Conservation (phyloP, 2,113 vertebrate genomes). For the Suncus etruscus region DNA sequence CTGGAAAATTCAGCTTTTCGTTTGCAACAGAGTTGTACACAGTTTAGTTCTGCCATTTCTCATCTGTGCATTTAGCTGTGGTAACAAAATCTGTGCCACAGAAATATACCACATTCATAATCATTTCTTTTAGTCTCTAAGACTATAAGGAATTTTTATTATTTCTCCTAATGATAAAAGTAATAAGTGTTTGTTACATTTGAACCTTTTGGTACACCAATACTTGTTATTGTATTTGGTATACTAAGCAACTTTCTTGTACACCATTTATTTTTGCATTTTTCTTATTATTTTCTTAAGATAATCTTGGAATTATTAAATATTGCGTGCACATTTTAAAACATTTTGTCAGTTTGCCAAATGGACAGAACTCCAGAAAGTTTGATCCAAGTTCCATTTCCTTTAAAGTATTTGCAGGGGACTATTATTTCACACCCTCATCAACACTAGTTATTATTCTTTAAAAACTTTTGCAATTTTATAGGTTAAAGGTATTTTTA, state of each 20-base stretch:
- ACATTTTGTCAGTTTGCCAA: conserved; percentile 58
- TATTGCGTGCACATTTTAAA: conserved; percentile 49
- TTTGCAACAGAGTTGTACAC: not conserved
- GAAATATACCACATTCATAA: not conserved
- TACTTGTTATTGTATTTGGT: conserved; percentile 39
- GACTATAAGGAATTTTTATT: conserved; percentile 15
- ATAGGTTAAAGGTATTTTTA: conserved; percentile 66
- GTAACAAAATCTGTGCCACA: conserved; percentile 9
- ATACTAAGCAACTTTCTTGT: conserved; percentile 14
- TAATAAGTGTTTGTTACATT: conserved; percentile 47
- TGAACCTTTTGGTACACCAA: conserved; percentile 19
- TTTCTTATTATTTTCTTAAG: conserved; percentile 52
- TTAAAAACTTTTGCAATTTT: conserved; percentile 61
- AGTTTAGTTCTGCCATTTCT: not conserved
- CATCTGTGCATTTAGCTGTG: conserved; percentile 45
- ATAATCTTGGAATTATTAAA: conserved; percentile 46
- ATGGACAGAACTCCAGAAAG: conserved; percentile 59
- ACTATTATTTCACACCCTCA: conserved; percentile 45
- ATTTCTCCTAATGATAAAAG: conserved; percentile 32
- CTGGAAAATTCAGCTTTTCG: conserved; percentile 64
- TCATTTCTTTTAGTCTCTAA: conserved; percentile 53
- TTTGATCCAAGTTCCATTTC: conserved; percentile 20
- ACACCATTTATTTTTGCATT: conserved; percentile 13
- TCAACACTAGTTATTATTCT: conserved; percentile 59
- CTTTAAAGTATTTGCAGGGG: conserved; percentile 47